Conservation (phyloP, 2,797 vertebrate genomes). For the Pseudochirops corinnae region DNA sequence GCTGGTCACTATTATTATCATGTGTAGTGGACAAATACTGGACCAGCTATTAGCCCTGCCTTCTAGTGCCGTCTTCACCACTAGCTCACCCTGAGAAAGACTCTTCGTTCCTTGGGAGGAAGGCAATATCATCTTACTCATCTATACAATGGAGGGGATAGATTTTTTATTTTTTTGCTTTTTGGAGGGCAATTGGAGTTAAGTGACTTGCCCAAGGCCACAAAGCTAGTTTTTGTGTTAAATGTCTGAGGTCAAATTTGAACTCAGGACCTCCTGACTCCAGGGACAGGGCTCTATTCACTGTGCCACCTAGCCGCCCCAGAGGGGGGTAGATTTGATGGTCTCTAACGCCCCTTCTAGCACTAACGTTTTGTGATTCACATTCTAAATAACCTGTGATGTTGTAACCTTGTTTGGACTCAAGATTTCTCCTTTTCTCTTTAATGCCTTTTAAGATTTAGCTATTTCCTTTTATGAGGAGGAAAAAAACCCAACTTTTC, state of each 20-base stretch:
- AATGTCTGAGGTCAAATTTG: no score
- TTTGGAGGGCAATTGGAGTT: no score
- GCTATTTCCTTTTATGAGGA: background rate
- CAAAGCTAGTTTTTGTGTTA: no score
- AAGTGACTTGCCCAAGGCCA: no score
- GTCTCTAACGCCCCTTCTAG: background rate
- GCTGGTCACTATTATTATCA: background rate
- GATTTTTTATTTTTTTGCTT: no score
- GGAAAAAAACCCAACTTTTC: background rate
- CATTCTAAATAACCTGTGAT: background rate
- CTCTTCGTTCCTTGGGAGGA: background rate
- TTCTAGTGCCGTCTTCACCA: background rate
- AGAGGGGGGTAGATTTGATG: background rate
- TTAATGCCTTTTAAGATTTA: background rate
- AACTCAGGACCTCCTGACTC: no score
- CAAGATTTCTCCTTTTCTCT: background rate
- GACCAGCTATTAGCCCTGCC: background rate
- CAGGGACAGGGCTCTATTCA: no score
- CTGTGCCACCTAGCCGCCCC: no score
- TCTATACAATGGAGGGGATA: background rate
- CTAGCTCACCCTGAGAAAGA: background rate
- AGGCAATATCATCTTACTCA: background rate
- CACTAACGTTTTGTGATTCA: background rate
- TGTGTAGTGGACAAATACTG: background rate
- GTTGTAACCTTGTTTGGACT: background rate